Evolutionary conservation across 2,888 invertebrate genomes (phyloP), one percentile per base, ranked within the genome.

Genomic region (Drosophila conformis): DNA sequence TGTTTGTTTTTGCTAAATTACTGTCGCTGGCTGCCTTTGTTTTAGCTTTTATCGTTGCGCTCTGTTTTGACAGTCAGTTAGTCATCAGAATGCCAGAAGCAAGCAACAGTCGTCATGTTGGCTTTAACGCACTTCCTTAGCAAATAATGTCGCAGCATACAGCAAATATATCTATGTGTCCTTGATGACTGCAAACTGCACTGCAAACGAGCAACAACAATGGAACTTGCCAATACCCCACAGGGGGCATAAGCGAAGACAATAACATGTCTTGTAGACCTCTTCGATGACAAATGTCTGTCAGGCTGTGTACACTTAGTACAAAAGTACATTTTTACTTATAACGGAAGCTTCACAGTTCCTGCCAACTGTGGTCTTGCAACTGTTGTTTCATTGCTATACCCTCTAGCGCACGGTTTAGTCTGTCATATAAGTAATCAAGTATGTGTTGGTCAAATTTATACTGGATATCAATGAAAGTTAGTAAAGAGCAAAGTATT

Each of bases 1-100:
- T 84, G 73, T 83, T 89, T 78, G 88, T 73, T 85, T 88, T 82
- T 86, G 76, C 73, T 89, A 80, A 88, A 85, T 86, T 90, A 90
- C 73, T 72, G 76, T 75, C 80, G 73, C 72, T 69, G 52, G 63
- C 76, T 80, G 83, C 56, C 80, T 74, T 74, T 80, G 90, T 70
- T 71, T 73, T 53, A 62, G 51, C 81, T 67, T 69, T 62, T 57
- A 53, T 57, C 40, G 42, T 40, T 51, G 58, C 54, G 35, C 64
- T 72, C 72, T 89, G 82, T 90, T 90, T 86, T 90, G 87, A 87
- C 84, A 87, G 84, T 62, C 64, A 89, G 77, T 87, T 74, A 81
- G 89, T 87, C 84, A 83, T 64, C 74, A 73, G 48, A 58, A 69
- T 74, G 76, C 69, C 79, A 51, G 42, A 38, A 59, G 78, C 68